Evolutionary conservation across 2,888 invertebrate genomes (phyloP).

Genomic region (Phytoseiulus persimilis): DNA sequence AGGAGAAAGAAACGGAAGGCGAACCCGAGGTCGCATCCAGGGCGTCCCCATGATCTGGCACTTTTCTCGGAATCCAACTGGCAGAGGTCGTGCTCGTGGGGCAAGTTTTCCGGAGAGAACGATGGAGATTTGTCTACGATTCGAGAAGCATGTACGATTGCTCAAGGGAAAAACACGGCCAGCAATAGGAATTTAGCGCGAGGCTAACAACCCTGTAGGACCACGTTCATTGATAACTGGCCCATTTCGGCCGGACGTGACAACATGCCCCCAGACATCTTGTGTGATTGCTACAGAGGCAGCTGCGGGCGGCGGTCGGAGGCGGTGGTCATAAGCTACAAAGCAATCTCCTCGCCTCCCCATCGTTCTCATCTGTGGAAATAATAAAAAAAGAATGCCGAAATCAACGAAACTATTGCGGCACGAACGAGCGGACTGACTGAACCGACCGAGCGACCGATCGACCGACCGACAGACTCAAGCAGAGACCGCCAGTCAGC

Average conservation of each 20-base stretch:
- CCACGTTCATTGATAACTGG: constrained; percentile 34
- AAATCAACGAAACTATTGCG: neutral
- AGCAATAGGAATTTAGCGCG: neutral
- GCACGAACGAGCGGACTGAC: neutral
- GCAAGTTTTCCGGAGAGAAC: neutral
- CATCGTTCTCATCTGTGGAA: neutral
- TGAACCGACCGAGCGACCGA: neutral
- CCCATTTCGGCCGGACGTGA: constrained; percentile 32
- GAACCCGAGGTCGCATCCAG: too few relatives aligned
- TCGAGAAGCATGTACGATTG: neutral
- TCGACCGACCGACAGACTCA: neutral
- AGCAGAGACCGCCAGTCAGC: neutral
- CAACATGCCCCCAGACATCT: constrained; percentile 31
- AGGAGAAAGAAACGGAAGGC: too few relatives aligned
- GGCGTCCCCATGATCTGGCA: too few relatives aligned
- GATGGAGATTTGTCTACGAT: constrained; percentile 5
- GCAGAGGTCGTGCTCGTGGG: neutral
- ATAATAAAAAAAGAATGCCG: neutral
- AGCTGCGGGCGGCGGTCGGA: neutral
- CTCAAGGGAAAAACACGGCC: neutral
- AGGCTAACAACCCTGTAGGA: neutral
- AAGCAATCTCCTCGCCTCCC: neutral
- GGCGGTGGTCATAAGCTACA: neutral
- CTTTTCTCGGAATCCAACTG: too few relatives aligned
- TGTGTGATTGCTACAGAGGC: constrained; percentile 26